phyloP scores from a whole-genome alignment of 1,140 invertebrate genomes.

The Microplitis demolitor region DNA sequence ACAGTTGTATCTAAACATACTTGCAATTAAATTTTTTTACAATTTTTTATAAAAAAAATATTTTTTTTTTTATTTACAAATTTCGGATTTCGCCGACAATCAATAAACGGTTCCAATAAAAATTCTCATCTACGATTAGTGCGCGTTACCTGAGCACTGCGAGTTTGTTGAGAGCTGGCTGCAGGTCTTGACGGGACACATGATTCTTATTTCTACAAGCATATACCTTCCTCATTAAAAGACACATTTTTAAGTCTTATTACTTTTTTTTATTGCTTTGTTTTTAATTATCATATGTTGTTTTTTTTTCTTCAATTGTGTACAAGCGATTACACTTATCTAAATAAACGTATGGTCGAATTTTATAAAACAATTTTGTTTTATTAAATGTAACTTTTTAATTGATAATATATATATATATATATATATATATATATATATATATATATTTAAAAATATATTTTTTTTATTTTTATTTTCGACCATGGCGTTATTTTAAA shows the following conservation, averaged over 20 bases:
- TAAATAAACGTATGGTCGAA: background rate
- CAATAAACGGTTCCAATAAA: constrained; percentile 9
- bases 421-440: no score
- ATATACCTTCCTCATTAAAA: constrained; percentile 53
- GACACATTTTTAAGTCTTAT: constrained; percentile 35
- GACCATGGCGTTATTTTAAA: constrained; percentile 3
- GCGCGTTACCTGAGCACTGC: constrained; percentile 70
- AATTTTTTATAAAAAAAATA: background rate
- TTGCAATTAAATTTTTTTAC: background rate
- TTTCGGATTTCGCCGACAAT: constrained; percentile 12
- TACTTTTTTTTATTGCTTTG: constrained; percentile 24
- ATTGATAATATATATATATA: no score
- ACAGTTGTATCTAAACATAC: background rate
- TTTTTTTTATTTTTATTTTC: background rate
- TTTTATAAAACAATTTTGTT: background rate
- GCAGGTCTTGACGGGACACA: constrained; percentile 73
- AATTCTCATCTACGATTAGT: constrained; percentile 25
- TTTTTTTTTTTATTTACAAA: background rate
- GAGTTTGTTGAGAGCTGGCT: constrained; percentile 73
- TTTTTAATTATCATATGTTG: background rate
- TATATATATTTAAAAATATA: no score
- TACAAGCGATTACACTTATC: background rate
- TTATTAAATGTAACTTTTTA: background rate
- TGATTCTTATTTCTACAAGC: constrained; percentile 72
- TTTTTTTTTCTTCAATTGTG: background rate